A percentile compares a stretch with the other conserved stretches of the same genome.
Conservation (phyloP, 2,888 invertebrate species). For the Germaria angustata region DNA sequence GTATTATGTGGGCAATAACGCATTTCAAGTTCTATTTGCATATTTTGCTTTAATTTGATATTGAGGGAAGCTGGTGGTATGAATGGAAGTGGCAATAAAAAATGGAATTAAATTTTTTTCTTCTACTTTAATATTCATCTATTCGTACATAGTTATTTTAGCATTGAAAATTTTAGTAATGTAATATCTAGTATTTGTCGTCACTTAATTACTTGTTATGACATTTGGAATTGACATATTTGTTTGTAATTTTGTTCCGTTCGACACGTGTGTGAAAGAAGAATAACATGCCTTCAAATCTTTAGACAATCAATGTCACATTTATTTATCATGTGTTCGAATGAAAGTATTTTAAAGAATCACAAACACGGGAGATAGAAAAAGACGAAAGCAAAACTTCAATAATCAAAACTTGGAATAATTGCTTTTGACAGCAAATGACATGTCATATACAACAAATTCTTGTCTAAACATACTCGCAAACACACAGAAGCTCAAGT, state of each 20-base stretch:
- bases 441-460: no score
- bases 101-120: no score
- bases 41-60: background rate
- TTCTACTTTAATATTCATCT: background rate
- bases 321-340: no score
- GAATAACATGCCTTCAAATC: constrained; percentile 6
- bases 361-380: no score
- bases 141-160: constrained; percentile 17
- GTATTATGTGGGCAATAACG: background rate
- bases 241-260: background rate
- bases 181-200: constrained; percentile 35
- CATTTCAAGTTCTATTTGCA: background rate
- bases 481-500: no score
- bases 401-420: constrained; percentile 30
- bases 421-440: constrained; percentile 46
- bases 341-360: no score
- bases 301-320: no score
- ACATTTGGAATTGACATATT: constrained; percentile 60
- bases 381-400: no score
- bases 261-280: background rate
- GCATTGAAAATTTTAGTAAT: constrained; percentile 44
- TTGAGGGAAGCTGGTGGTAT: background rate
- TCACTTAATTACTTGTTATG: constrained; percentile 60
- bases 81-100: no score
- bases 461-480: no score